Percentiles rank a stretch among this genome's conserved stretches.
These are phyloP conservation scores for Sinelater perroti DNA, from an alignment of 2,888 invertebrate species.

Conservation along the genomic window DNA sequence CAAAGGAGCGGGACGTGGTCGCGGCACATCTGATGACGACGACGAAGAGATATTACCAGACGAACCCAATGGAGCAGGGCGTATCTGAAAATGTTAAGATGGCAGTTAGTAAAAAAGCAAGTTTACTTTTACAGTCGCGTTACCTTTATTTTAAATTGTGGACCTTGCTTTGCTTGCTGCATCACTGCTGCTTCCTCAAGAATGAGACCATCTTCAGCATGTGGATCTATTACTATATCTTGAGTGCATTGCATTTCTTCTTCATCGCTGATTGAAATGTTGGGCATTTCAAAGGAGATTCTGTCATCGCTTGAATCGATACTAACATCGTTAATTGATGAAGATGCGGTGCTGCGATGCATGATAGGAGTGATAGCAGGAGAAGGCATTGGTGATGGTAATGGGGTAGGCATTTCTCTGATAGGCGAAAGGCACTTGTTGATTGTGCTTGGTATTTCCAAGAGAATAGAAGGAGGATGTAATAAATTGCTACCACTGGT, in stretches of 20 bases:
- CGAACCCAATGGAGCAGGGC: conserved; percentile 62
- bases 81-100: conserved; percentile 58
- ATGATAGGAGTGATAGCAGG: conserved; percentile 75
- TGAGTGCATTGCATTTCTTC: conserved; percentile 55
- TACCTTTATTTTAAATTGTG: conserved; percentile 41
- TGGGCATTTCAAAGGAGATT: conserved; percentile 61
- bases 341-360: conserved; percentile 59
- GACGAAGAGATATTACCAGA: conserved; percentile 51
- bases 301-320: conserved; percentile 62
- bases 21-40: conserved; percentile 52
- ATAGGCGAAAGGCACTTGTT: conserved; percentile 84
- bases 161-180: conserved; percentile 47
- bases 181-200: conserved; percentile 59
- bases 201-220: conserved; percentile 59
- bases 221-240: conserved; percentile 59
- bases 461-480: conserved; percentile 77
- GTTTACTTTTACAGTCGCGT: too few relatives aligned
- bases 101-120: too few relatives aligned
- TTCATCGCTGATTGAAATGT: conserved; percentile 57
- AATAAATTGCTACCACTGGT: conserved; percentile 68
- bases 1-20: conserved; percentile 61
- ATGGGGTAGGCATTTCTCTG: conserved; percentile 78
- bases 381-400: conserved; percentile 77
- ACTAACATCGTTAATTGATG: conserved; percentile 60
- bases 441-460: conserved; percentile 78